Base-by-base conservation (phyloP, 2,888 invertebrate species). In the Lochmaea capreae region DNA sequence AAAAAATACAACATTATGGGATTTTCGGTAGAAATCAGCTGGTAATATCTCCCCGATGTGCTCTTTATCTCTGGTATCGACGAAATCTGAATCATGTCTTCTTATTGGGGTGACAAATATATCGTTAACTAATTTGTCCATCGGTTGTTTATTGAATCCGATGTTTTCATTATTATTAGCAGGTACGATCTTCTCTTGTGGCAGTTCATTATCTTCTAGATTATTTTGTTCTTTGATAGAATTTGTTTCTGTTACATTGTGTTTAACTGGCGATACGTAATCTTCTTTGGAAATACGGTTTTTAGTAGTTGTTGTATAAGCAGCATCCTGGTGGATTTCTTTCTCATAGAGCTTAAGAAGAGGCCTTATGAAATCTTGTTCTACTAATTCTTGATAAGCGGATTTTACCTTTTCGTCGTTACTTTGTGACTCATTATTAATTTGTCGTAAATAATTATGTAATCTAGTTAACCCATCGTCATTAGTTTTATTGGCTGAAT, bases 1-100 rank as follows among this genome's bases (percentile, higher is more conserved):
- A 16, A 33, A 42, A 12, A 65, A 66, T 43, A 62, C 14, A 3
- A 57, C 49, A 9, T 59, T 43, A 11, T 54, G 61, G 10, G 65
- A 49, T 9, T 65, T 71, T 54, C 81, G 76, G 26, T 82, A 78
- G 72, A 82, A 85, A 77, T 83, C 79, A 4, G 84, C 77, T 9
- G 86, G 86, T 65, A 87, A 76, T 65, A 87, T 87, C 79, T 87
- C 87, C 3, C 87, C 87, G 59, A 87, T 87, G 70, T 87, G 87
- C 76, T 87, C 87, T 63, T 85, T 79, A 58, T 83, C 83, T 26
- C 77, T 79, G 16, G 79, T 79, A 65, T 81, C 78, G 3, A 74
- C 79, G 5, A 82, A 52, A 26, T 68, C 71, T 57, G 81, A 80
- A 73, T 85, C 85, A 18, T 84, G 79, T 70, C 84, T 75, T 72